A percentile compares a stretch with the other conserved stretches of the same genome.
These are phyloP conservation scores for Andrena marginata DNA, from an alignment of 2,888 invertebrate genomes.

Conservation along the genomic window DNA sequence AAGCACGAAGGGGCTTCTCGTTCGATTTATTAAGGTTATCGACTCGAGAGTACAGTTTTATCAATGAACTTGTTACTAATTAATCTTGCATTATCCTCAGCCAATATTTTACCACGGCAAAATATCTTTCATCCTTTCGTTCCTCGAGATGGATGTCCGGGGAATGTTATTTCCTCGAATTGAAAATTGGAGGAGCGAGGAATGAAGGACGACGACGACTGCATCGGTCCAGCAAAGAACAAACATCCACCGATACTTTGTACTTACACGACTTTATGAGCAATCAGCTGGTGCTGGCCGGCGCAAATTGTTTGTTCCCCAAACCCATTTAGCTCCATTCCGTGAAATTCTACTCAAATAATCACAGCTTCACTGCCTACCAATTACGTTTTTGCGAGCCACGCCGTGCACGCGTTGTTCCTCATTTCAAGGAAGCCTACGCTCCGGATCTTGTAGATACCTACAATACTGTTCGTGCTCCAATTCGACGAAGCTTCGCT, in stretches of 20 bases:
- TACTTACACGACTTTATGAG: constrained; percentile 75
- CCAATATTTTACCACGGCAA: background rate
- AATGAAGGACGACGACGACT: constrained; percentile 57
- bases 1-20: background rate
- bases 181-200: constrained; percentile 48
- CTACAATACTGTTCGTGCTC: constrained; percentile 59
- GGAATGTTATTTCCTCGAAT: background rate
- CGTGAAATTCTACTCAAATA: constrained; percentile 84
- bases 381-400: constrained; percentile 80
- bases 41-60: background rate
- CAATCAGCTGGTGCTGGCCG: constrained; percentile 69
- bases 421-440: constrained; percentile 63
- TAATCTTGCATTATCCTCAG: background rate
- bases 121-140: background rate
- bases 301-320: constrained; percentile 84
- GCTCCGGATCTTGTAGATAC: constrained; percentile 59
- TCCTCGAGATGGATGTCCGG: background rate
- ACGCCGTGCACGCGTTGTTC: constrained; percentile 62
- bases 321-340: constrained; percentile 84
- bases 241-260: constrained; percentile 78
- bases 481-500: constrained; percentile 63
- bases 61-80: background rate
- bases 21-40: background rate
- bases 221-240: constrained; percentile 70
- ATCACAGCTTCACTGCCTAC: constrained; percentile 82